Evolutionary conservation across 2,113 vertebrate genomes (phyloP), one percentile per base, ranked within the genome.

Genomic region (Pterophyllum scalare): DNA sequence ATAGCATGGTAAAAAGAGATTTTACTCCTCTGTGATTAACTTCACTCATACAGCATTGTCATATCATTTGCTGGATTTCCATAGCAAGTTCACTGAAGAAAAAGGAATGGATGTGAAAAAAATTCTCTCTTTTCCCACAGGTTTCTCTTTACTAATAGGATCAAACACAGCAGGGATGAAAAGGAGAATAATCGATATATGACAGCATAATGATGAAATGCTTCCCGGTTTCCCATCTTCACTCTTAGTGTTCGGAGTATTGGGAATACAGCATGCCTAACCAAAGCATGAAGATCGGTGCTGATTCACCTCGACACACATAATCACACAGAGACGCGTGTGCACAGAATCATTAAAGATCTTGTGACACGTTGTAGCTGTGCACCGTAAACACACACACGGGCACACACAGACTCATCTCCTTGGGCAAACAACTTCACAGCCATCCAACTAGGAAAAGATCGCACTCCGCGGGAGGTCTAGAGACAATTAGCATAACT

Each of bases 401-500:
- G 85, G 78, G 85, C 76, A 54, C 75, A 43, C 81, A 82, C 9
- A 52, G 28, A 74, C 87, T 82, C 86, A 89, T 90, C 87, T 92
- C 89, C 87, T 81, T 90, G 91, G 93, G 93, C 89, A 94, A 94
- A 95, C 89, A 93, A 93, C 90, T 92, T 94, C 89, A 94, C 83
- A 95, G 91, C 81, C 84, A 72, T 87, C 88, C 86, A 92, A 88
- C 92, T 87, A 90, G 85, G 92, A 90, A 86, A 79, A 80, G 80
- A 89, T 91, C 83, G 6, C 75, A 59, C 91, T 85, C 91, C n/a
- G 83, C 77, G 46, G 93, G 94, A 80, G 90, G 89, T 93, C 91
- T 87, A 78, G 83, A 86, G 88, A 91, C 91, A 94, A 92, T 94
- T 94, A 94, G 88, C 92, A 95, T 94, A 95, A 93, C 92, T 93